phyloP scores from a whole-genome alignment of 2,888 invertebrate species.

The Athrips mouffetella region DNA sequence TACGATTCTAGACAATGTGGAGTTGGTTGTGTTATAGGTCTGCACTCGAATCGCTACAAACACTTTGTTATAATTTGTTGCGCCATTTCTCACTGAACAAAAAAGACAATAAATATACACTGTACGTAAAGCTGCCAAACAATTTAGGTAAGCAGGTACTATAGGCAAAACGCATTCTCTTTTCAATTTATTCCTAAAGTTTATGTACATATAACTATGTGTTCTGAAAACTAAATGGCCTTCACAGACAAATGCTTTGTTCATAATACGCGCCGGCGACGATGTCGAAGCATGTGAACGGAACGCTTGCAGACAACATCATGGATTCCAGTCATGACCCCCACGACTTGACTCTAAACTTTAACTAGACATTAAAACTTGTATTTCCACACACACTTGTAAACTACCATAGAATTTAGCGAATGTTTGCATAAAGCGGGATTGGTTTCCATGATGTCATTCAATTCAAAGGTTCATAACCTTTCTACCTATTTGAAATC shows the following conservation, averaged over 20 bases:
- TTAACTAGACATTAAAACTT: neutral
- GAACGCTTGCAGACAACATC: constrained; percentile 54
- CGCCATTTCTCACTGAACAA: no score
- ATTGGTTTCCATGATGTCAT: neutral
- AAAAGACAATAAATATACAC: no score
- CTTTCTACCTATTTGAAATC: neutral
- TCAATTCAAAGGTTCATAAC: neutral
- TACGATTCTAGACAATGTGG: no score
- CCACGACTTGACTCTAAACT: neutral
- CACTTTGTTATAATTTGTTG: no score
- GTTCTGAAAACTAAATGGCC: neutral
- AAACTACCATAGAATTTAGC: neutral
- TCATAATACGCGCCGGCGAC: constrained; percentile 2
- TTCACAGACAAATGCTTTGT: neutral
- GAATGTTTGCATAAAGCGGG: neutral
- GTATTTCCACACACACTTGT: neutral
- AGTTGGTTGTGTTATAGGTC: no score
- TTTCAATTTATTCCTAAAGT: no score
- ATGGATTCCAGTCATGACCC: constrained; percentile 38
- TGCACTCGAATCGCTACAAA: no score
- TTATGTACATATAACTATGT: no score
- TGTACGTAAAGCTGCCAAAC: no score
- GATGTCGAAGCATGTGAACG: constrained; percentile 44
- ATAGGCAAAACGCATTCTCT: no score
- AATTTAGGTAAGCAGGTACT: no score